These are phyloP conservation scores for Zaprionus taronus DNA, from an alignment of 1,140 invertebrate species.

Conservation along the genomic window DNA sequence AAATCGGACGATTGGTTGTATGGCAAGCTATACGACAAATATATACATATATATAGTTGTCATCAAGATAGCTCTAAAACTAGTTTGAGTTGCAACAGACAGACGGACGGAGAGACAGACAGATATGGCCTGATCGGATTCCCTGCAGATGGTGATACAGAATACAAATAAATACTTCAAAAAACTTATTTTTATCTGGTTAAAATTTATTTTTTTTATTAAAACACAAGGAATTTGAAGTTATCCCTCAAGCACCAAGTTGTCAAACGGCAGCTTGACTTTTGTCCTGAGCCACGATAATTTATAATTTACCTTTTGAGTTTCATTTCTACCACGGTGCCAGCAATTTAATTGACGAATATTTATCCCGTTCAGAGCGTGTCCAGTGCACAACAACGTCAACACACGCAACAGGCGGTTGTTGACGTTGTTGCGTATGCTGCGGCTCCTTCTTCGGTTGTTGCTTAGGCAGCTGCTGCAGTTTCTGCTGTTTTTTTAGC, in stretches of 20 bases:
- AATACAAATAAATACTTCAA: no score
- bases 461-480: not conserved
- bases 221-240: not conserved
- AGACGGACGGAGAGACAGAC: no score
- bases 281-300: no score
- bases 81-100: no score
- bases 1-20: no score
- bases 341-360: slow-evolving; percentile 48
- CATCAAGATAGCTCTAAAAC: no score
- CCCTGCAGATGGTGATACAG: no score
- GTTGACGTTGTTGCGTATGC: slow-evolving; percentile 3
- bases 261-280: not conserved
- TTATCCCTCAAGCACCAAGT: not conserved
- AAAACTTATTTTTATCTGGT: no score
- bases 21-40: no score
- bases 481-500: not conserved
- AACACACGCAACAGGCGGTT: slow-evolving; percentile 31
- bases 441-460: slow-evolving; percentile 9
- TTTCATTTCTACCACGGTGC: slow-evolving; percentile 53
- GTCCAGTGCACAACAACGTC: slow-evolving; percentile 54
- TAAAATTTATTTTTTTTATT: not conserved
- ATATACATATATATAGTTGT: no score
- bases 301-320: no score
- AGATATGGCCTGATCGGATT: no score
- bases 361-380: slow-evolving; percentile 24